Evolutionary conservation across 2,113 vertebrate species (phyloP).

Genomic region (Orcinus orca): DNA sequence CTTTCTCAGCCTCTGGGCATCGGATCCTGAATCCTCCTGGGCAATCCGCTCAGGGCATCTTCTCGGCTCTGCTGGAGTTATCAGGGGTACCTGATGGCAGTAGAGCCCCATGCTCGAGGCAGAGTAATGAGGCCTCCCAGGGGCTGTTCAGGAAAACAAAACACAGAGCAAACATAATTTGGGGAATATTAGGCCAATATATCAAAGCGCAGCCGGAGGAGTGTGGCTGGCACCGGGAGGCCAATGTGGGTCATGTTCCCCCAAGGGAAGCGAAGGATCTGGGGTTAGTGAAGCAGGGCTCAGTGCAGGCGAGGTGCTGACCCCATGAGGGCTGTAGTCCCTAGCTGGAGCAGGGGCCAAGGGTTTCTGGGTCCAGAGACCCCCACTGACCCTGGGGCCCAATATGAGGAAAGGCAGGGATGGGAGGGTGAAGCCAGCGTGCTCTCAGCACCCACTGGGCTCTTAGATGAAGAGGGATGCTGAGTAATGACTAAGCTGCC

Average conservation of each 20-base stretch:
- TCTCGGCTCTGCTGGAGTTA: not conserved
- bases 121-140: not conserved
- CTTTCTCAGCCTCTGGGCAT: no score
- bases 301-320: fast-evolving
- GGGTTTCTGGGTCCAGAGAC: not conserved
- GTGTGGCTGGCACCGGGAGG: fast-evolving
- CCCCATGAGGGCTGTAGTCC: fast-evolving
- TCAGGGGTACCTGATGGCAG: not conserved
- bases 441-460: not conserved
- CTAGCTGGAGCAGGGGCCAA: not conserved
- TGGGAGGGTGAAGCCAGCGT: fast-evolving
- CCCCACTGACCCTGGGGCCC: fast-evolving
- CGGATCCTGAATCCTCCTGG: fast-evolving
- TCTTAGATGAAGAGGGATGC: not conserved
- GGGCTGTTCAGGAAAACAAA: constrained; percentile 8
- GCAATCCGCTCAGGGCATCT: fast-evolving
- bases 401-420: not conserved
- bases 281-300: not conserved
- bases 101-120: not conserved
- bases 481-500: fast-evolving
- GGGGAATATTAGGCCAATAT: not conserved
- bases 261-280: not conserved
- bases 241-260: fast-evolving
- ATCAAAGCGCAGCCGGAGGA: not conserved
- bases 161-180: not conserved